Evolutionary conservation across 2,797 vertebrate genomes (phyloP), one percentile per base, ranked within the genome.

Genomic region (Lacerta viridis): DNA sequence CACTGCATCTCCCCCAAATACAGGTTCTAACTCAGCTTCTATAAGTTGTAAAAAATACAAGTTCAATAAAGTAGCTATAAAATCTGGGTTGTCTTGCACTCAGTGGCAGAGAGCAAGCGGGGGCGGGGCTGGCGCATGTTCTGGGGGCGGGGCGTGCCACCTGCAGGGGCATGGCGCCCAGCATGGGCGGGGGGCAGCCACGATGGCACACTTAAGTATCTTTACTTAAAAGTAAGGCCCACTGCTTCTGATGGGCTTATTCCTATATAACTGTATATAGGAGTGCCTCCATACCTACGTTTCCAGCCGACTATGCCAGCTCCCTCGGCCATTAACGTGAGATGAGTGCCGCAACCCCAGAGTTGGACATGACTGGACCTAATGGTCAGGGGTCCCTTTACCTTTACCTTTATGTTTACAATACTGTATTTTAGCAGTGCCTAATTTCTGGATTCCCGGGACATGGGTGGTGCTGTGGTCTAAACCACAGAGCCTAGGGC

Each of bases 21-120:
- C 43, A 77, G n/a, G 7, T 50, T 77, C 61, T 89, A 79, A 77
- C 71, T 89, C 83, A 86, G 27, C 18, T 79, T 79, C 61, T 29
- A 77, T 61, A 82, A 20, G 71, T 17, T 39, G 43, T 20, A 6
- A 75, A 72, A 41, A 25, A n/a, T 8, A 29, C 71, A 18, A 69
- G 9, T 10, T n/a, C 64, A 64, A 25, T 4, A n/a, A n/a, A n/a
- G n/a, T n/a, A 25, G 7, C 18, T 75, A 69, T 10, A 18, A 59
- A 43, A 59, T 23, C 10, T 33, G 36, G 41, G 15, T 41, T 41
- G 36, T 9, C 27, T 20, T 20, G 5, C 74, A 20, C 33, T 29
- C 39, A 41, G 39, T 41, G 39, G 39, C 4, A 5, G 39, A 41
- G 39, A 41, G 3, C 39, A 41, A 5, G 39, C 39, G 39, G 39